Evolutionary conservation across 2,797 vertebrate species (phyloP), one percentile per base, ranked within the genome.

Genomic region (Amphiprion clarkii): DNA sequence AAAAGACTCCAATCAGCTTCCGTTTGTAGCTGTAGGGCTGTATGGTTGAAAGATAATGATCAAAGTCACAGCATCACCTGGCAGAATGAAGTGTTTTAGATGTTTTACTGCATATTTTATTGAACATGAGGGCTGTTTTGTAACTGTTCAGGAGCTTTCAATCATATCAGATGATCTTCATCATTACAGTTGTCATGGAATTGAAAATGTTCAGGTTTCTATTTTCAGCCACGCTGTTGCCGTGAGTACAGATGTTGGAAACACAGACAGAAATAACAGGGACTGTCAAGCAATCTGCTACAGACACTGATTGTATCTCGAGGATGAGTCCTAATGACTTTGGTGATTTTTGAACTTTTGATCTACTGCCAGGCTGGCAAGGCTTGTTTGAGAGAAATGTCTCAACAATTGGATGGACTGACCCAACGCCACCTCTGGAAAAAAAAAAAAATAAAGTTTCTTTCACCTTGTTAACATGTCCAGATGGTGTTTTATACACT

Each of bases 21-120:
- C 31, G 55, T 78, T 67, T 73, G 62, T 29, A 27, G 56, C 67
- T 54, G 42, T 5, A 9, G 3, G 39, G 56, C 53, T 60, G 23
- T 21, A 1, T 1, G 42, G 33, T 13, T 29, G 8, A 64, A 53
- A 40, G 42, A 62, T 14, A 4, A 16, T 3, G 10, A 23, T n/a
- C 39, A 23, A 25, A 46, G 8, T 61, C 23, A 10, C 36, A 5
- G 51, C 40, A 9, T 58, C 33, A 71, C 29, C 31, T 5, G 36
- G 36, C 36, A 39, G 36, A 39, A 39, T 39, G 10, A 39, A 52
- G 60, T 9, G 39, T 49, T 17, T 27, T 36, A 1, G 2, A 11
- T n/a, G 8, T 44, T 69, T 67, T 23, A 23, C 5, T 19, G 8
- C 12, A 39, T 2, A 46, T 51, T 27, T 21, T 54, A 48, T 3